phyloP scores from a whole-genome alignment of 2,888 invertebrate species.

The Smittia aterrima region DNA sequence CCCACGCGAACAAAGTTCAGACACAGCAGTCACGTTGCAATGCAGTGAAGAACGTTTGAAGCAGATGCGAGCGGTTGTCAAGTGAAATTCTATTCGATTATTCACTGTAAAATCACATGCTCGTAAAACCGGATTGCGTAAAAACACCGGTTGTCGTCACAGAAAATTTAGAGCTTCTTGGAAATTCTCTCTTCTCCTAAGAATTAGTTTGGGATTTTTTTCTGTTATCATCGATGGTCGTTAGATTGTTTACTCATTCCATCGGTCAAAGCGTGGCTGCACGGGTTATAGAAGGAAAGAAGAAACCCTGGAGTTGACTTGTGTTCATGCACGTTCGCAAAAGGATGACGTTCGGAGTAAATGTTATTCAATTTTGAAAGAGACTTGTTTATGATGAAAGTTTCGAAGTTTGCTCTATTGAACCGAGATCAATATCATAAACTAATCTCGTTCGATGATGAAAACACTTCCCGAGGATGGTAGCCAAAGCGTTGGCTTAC shows the following conservation, averaged over 20 bases:
- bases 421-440: too few species aligned
- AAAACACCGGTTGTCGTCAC: conserved; percentile 6
- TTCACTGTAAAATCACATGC: not conserved
- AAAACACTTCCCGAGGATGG: too few species aligned
- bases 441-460: too few species aligned
- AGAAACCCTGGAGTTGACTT: too few species aligned
- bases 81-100: conserved; percentile 1
- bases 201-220: not conserved
- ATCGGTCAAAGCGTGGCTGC: too few species aligned
- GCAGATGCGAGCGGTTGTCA: not conserved
- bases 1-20: not conserved
- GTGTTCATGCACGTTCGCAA: too few species aligned
- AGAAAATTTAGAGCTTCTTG: not conserved
- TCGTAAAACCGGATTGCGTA: not conserved
- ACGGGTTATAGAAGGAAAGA: too few species aligned
- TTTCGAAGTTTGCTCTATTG: too few species aligned
- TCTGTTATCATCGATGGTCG: not conserved
- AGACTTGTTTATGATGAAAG: too few species aligned
- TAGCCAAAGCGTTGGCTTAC: not conserved
- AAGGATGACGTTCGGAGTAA: too few species aligned
- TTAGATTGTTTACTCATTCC: not conserved
- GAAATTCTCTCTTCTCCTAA: not conserved
- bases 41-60: not conserved
- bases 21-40: conserved; percentile 1
- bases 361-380: too few species aligned